Evolutionary conservation across 1,140 invertebrate genomes (phyloP).

Genomic region (Penaeus japonicus): DNA sequence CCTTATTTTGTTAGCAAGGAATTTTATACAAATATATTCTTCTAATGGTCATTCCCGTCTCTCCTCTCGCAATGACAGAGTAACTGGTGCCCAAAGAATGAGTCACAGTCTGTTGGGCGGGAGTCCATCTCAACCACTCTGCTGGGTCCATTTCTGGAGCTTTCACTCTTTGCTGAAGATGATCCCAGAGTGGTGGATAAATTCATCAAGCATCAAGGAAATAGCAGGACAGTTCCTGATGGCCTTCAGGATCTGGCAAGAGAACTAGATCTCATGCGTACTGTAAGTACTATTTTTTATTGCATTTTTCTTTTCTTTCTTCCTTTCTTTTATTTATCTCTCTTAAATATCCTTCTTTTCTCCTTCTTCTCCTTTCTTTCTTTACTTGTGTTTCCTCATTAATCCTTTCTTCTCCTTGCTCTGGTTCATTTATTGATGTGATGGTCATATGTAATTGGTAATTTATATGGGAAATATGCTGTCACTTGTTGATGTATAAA

Average conservation of each 20-base stretch:
- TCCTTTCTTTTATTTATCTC: no score
- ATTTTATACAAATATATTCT: no score
- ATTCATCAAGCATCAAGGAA: constrained; percentile 66
- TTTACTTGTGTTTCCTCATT: no score
- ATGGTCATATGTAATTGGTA: no score
- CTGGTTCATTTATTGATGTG: no score
- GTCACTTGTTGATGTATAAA: no score
- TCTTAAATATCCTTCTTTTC: no score
- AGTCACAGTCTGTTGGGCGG: constrained; percentile 74
- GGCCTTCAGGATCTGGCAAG: constrained; percentile 42
- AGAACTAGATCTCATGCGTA: constrained; percentile 47
- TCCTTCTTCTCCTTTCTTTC: no score
- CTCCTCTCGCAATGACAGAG: constrained; percentile 64
- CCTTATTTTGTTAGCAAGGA: no score
- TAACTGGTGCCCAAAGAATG: constrained; percentile 78
- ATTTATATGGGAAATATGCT: no score
- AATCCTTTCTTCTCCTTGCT: no score
- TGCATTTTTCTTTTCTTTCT: no score
- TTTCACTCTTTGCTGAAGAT: constrained; percentile 93
- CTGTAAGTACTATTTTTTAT: not conserved
- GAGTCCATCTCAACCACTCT: constrained; percentile 84
- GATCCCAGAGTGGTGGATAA: constrained; percentile 80
- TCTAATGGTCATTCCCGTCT: not conserved
- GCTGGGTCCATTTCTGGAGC: constrained; percentile 86
- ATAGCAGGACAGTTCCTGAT: constrained; percentile 34